Conservation (phyloP, 2,797 vertebrate species). For the Neoniphon sammara region DNA sequence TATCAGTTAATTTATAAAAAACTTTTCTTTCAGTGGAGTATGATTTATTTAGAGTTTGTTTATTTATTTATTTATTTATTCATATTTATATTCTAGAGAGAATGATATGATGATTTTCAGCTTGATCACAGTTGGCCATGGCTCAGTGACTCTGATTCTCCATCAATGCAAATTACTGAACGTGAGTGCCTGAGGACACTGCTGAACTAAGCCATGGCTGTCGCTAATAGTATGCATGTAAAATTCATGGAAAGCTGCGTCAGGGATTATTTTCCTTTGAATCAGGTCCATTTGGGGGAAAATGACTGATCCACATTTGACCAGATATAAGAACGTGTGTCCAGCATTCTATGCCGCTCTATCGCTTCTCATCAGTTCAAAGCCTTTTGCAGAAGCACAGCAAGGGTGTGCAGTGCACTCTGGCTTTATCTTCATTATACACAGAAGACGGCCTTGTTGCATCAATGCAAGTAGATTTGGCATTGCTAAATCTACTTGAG, state of each 20-base stretch:
- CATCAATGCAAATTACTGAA: conserved; percentile 41
- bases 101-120: conserved; percentile 1
- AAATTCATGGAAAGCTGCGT: conserved; percentile 59
- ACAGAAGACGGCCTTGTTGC: conserved; percentile 11
- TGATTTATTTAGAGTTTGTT: not conserved
- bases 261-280: conserved; percentile 54
- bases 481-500: not conserved
- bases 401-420: not conserved
- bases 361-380: conserved; percentile 26
- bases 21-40: not conserved
- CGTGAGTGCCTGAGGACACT: conserved; percentile 35
- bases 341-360: conserved; percentile 5
- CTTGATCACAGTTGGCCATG: conserved; percentile 22
- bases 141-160: conserved; percentile 12
- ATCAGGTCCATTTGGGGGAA: conserved; percentile 38
- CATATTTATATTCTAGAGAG: too few species aligned
- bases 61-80: too few species aligned
- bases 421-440: conserved; percentile 22
- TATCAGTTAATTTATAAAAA: not conserved
- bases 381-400: conserved; percentile 19
- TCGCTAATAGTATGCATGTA: conserved; percentile 41
- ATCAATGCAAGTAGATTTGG: conserved; percentile 20
- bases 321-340: conserved; percentile 6
- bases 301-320: conserved; percentile 35
- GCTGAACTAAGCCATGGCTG: conserved; percentile 34